A percentile compares a stretch with the other conserved stretches of the same genome.
Conservation (phyloP, 2,888 invertebrate genomes). For the Drosophila kokeensis region DNA sequence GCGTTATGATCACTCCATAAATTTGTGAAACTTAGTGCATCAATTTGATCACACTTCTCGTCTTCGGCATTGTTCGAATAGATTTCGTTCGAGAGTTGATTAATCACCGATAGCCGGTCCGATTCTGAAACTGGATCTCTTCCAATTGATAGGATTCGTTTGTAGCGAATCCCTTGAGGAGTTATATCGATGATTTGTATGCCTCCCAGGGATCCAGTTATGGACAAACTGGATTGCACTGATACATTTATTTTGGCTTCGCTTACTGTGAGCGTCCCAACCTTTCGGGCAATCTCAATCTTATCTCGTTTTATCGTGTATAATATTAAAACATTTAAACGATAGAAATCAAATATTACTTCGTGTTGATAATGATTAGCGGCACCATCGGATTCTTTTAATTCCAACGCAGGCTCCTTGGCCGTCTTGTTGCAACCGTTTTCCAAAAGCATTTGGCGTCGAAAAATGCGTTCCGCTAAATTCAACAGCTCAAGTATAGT, state of each 20-base stretch:
- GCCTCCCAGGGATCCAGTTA: constrained; percentile 95
- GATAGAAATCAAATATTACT: constrained; percentile 96
- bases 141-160: constrained; percentile 94
- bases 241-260: constrained; percentile 96
- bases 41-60: constrained; percentile 78
- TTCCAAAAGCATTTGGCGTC: constrained; percentile 77
- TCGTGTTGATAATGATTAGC: constrained; percentile 88
- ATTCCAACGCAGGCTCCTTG: constrained; percentile 31
- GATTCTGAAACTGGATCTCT: constrained; percentile 87
- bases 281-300: constrained; percentile 91
- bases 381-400: constrained; percentile 45
- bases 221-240: constrained; percentile 86
- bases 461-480: constrained; percentile 92
- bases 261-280: constrained; percentile 96
- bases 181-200: constrained; percentile 96
- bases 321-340: constrained; percentile 94
- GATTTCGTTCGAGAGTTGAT: constrained; percentile 84
- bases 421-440: constrained; percentile 7
- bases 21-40: constrained; percentile 85
- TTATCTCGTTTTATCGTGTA: constrained; percentile 92
- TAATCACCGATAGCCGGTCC: constrained; percentile 80
- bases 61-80: constrained; percentile 82
- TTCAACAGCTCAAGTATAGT: constrained; percentile 96
- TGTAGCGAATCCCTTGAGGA: constrained; percentile 92
- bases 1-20: constrained; percentile 80